Conservation (phyloP, 2,113 vertebrate genomes). For the Hydrochoerus hydrochaeris region DNA sequence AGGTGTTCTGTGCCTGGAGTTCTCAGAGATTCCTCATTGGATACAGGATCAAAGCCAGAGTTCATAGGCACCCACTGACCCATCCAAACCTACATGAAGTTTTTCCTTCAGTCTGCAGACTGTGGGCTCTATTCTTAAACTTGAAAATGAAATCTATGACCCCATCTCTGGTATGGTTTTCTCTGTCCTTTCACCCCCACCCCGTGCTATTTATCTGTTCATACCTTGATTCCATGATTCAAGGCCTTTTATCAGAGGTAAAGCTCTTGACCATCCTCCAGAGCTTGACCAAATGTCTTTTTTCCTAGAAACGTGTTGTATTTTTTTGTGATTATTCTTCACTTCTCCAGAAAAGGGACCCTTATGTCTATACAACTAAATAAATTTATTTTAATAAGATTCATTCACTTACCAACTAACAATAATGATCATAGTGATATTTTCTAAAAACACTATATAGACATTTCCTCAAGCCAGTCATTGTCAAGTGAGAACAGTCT, state of each 20-base stretch:
- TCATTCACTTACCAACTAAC: background rate
- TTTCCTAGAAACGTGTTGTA: background rate
- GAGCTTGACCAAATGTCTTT: background rate
- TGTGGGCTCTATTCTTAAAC: background rate
- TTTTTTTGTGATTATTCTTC: conserved; percentile 46
- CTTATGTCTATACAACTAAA: background rate
- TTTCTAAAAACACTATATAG: conserved; percentile 51
- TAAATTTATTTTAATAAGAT: conserved; percentile 37
- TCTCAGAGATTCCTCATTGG: background rate
- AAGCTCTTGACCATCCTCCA: background rate
- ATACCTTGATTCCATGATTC: background rate
- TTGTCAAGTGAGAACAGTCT: conserved; percentile 31
- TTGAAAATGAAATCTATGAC: background rate
- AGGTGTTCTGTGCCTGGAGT: background rate
- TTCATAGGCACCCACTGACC: background rate
- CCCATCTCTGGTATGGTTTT: background rate
- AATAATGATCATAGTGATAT: conserved; percentile 25
- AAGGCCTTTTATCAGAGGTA: background rate
- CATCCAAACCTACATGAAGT: background rate
- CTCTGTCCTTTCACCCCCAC: background rate
- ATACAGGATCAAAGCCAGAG: background rate
- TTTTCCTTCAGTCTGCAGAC: background rate
- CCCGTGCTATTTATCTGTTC: background rate
- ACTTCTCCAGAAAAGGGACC: background rate
- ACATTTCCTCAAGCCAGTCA: conserved; percentile 33